Conservation (phyloP, 2,888 invertebrate species). For the Erebia ligea region DNA sequence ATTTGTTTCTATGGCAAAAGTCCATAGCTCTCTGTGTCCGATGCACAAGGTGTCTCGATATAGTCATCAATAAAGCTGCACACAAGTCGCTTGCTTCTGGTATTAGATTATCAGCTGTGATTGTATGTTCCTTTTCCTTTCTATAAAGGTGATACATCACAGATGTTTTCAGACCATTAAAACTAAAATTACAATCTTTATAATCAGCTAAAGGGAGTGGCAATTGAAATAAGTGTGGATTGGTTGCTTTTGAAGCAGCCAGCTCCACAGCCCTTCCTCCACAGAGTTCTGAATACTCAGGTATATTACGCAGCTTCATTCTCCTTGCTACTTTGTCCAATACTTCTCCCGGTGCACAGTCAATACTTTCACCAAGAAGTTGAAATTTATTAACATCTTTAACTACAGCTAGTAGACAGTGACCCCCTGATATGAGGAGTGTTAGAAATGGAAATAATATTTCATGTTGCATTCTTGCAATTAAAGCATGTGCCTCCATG, state of each 20-base stretch:
- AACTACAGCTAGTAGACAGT: conserved; percentile 92
- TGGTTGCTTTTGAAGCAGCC: conserved; percentile 87
- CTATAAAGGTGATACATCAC: conserved; percentile 77
- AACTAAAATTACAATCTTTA: conserved; percentile 95
- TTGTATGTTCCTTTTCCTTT: conserved; percentile 83
- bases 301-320: conserved; percentile 90
- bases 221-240: conserved; percentile 87
- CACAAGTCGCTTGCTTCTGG: conserved; percentile 92
- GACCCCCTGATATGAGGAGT: conserved; percentile 96
- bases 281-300: conserved; percentile 88
- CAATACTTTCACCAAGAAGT: conserved; percentile 90
- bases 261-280: conserved; percentile 95
- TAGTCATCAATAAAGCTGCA: conserved; percentile 90
- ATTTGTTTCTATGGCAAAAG: conserved; percentile 85
- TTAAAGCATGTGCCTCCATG: conserved; percentile 99
- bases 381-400: conserved; percentile 89
- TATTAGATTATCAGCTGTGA: conserved; percentile 87
- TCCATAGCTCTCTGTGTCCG: conserved; percentile 94
- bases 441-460: conserved; percentile 94
- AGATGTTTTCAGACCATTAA: conserved; percentile 91
- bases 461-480: conserved; percentile 88
- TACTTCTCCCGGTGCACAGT: conserved; percentile 96
- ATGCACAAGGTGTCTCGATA: conserved; percentile 91
- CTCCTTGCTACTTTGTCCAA: conserved; percentile 96
- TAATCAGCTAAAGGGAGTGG: conserved; percentile 85